These are phyloP conservation scores for Platyura marginata DNA, from an alignment of 1,140 invertebrate species.

Conservation along the genomic window DNA sequence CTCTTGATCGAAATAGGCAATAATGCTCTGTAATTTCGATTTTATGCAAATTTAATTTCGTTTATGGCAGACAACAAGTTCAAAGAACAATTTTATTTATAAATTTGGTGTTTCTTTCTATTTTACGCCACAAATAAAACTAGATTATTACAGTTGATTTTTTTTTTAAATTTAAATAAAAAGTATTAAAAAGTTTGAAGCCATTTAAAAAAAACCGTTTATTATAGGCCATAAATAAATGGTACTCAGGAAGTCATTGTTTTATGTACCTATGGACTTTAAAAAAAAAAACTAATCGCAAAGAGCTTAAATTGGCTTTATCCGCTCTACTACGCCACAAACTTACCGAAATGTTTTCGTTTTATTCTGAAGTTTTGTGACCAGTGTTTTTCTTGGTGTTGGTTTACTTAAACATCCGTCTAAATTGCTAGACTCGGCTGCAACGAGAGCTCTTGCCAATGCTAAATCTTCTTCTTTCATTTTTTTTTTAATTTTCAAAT, in stretches of 20 bases:
- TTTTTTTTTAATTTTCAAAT: too few species aligned
- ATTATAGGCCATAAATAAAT: neutral
- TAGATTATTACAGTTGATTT: too few species aligned
- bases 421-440: slow-evolving; percentile 28
- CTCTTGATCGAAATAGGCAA: too few species aligned
- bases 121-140: too few species aligned
- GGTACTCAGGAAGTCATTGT: neutral
- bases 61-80: too few species aligned
- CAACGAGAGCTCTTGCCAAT: slow-evolving; percentile 40
- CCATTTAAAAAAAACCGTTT: too few species aligned
- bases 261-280: neutral
- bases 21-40: too few species aligned
- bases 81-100: too few species aligned
- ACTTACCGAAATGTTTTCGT: slow-evolving; percentile 35
- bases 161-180: neutral
- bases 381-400: slow-evolving; percentile 27
- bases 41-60: too few species aligned
- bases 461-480: slow-evolving; percentile 48
- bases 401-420: slow-evolving; percentile 32
- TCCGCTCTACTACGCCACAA: neutral
- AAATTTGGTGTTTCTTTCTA: too few species aligned
- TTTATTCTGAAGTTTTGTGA: slow-evolving; percentile 28
- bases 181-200: too few species aligned
- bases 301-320: neutral
- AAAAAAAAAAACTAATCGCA: neutral